These are phyloP conservation scores for Bhutanitis thaidina DNA, from an alignment of 2,888 invertebrate species.

Conservation along the genomic window DNA sequence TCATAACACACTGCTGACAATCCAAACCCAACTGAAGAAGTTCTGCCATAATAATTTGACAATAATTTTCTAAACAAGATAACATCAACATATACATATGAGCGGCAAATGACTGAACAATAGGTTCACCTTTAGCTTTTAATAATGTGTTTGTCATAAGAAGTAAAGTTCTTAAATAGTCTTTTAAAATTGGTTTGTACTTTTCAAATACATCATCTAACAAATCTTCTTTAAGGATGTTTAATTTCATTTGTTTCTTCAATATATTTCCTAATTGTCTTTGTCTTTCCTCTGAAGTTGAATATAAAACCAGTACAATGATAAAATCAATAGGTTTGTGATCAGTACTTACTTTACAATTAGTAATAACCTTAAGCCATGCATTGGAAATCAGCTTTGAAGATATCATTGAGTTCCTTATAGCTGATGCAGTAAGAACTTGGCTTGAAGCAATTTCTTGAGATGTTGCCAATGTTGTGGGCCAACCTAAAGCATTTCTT, in stretches of 20 bases:
- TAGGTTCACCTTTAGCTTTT: constrained; percentile 65
- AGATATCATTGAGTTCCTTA: constrained; percentile 77
- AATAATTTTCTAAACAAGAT: constrained; percentile 55
- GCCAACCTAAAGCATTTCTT: constrained; percentile 73
- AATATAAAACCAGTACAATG: constrained; percentile 82
- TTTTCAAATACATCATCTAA: constrained; percentile 78
- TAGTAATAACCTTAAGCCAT: constrained; percentile 79
- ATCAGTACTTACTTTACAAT: constrained; percentile 66
- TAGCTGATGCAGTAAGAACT: constrained; percentile 77
- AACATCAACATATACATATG: constrained; percentile 78
- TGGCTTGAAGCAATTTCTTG: constrained; percentile 80
- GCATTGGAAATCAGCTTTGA: constrained; percentile 78
- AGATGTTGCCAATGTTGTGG: constrained; percentile 54
- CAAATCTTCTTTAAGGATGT: constrained; percentile 78
- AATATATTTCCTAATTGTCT: constrained; percentile 81
- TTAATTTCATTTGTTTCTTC: constrained; percentile 81
- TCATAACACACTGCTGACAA: constrained; percentile 58
- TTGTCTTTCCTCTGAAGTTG: constrained; percentile 80
- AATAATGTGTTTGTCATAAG: constrained; percentile 79
- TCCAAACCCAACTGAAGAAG: constrained; percentile 59
- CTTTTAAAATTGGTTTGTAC: constrained; percentile 76
- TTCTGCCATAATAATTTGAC: constrained; percentile 61
- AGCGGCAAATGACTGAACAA: constrained; percentile 79
- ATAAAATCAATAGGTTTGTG: constrained; percentile 85
- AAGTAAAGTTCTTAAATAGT: constrained; percentile 76